Conservation (phyloP, 2,888 invertebrate genomes). For the Callosobruchus maculatus region DNA sequence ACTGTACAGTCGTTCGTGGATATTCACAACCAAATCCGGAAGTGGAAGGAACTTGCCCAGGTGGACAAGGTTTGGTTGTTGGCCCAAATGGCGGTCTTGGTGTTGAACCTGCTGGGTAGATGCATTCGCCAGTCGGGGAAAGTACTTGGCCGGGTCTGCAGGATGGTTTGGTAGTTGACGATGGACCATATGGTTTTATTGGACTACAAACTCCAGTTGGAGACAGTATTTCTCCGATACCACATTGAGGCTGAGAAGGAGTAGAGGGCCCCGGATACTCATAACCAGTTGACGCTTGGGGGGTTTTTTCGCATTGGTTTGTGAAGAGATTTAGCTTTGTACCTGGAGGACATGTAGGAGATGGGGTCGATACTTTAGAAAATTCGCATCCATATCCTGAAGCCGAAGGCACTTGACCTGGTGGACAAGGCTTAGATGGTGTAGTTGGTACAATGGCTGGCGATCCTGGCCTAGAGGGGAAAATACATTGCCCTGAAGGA, state of each 20-base stretch:
- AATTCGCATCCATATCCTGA: constrained; percentile 6
- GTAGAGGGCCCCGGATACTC: constrained; percentile 16
- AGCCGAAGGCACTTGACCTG: constrained; percentile 8
- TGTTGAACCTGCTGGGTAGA: constrained; percentile 10
- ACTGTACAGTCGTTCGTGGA: constrained; percentile 6
- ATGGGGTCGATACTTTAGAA: neutral
- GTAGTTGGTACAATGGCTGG: constrained; percentile 11
- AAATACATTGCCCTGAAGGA: constrained; percentile 6
- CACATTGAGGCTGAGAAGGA: constrained; percentile 10
- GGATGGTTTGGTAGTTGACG: constrained; percentile 15
- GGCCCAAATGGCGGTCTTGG: constrained; percentile 15
- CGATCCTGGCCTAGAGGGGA: constrained; percentile 2
- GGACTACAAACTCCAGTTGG: constrained; percentile 12
- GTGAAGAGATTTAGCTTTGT: neutral
- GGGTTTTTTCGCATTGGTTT: neutral
- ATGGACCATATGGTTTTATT: neutral
- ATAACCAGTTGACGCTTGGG: constrained; percentile 13
- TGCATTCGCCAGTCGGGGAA: constrained; percentile 19
- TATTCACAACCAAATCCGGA: constrained; percentile 17
- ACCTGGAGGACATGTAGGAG: neutral
- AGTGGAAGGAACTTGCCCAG: constrained; percentile 34
- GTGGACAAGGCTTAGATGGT: constrained; percentile 1
- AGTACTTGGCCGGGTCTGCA: constrained; percentile 14
- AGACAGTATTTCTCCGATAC: constrained; percentile 21
- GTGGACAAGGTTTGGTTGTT: constrained; percentile 37